Evolutionary conservation across 2,797 vertebrate genomes (phyloP).

Genomic region (Sparus aurata): DNA sequence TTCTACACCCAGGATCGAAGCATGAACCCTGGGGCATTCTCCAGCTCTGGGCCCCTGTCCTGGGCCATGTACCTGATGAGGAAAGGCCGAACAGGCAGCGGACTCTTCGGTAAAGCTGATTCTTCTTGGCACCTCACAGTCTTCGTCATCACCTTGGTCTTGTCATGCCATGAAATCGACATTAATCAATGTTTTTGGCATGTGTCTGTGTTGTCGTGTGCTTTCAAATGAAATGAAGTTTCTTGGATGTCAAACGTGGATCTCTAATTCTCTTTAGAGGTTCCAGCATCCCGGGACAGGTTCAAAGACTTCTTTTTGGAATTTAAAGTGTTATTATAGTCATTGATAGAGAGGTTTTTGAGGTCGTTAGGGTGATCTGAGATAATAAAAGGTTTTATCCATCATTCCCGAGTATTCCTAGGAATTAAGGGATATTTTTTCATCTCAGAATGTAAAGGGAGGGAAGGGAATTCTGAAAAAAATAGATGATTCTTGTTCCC

Average conservation of each 20-base stretch:
- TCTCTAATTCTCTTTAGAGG: neutral
- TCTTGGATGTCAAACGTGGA: neutral
- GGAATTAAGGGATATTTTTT: neutral
- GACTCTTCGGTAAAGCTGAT: slow-evolving; percentile 82
- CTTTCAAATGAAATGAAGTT: neutral
- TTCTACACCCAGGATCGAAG: slow-evolving; percentile 45
- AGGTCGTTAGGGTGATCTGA: neutral
- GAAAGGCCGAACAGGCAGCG: slow-evolving; percentile 79
- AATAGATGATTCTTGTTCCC: too few relatives aligned
- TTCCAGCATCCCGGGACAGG: neutral
- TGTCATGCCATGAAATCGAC: neutral
- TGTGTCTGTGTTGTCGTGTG: neutral
- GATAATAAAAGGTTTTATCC: neutral
- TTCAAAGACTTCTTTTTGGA: neutral
- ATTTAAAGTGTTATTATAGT: neutral
- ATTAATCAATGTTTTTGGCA: neutral
- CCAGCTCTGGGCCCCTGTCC: slow-evolving; percentile 79
- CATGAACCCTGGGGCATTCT: slow-evolving; percentile 84
- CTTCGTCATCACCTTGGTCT: neutral
- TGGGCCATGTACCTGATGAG: slow-evolving; percentile 89
- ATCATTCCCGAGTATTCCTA: too few relatives aligned
- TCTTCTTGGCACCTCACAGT: slow-evolving; percentile 21
- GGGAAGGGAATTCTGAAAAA: too few relatives aligned
- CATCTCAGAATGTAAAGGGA: neutral
- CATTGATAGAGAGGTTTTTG: too few relatives aligned